phyloP scores from a whole-genome alignment of 2,113 vertebrate genomes.

The Lota lota region DNA sequence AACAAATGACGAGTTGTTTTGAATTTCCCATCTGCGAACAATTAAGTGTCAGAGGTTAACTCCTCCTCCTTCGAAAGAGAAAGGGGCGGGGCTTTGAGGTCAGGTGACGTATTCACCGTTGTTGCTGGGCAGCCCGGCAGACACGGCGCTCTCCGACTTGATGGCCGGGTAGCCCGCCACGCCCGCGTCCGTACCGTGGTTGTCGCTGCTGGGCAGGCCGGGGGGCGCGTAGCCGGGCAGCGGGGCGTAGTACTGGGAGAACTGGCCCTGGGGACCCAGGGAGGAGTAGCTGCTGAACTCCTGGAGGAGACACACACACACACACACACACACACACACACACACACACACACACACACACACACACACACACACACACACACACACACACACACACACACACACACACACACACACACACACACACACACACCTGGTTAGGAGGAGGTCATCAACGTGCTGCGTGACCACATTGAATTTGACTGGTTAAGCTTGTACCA shows the following conservation, averaged over 20 bases:
- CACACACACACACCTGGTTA: not conserved
- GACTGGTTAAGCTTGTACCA: not conserved
- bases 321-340: not conserved
- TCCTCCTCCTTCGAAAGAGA: no score
- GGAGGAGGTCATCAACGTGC: not conserved
- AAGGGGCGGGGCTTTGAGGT: not conserved
- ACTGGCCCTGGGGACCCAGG: constrained; percentile 84
- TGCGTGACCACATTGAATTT: not conserved
- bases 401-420: no score
- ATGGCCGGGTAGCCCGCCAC: constrained; percentile 72
- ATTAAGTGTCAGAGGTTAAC: no score
- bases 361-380: no score
- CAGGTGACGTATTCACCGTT: constrained; percentile 47
- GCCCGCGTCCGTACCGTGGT: constrained; percentile 61
- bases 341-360: not conserved
- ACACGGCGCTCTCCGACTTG: constrained; percentile 73
- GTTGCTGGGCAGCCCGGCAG: constrained; percentile 58
- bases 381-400: no score
- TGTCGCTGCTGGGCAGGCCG: constrained; percentile 69
- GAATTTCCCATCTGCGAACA: no score
- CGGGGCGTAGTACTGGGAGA: constrained; percentile 85
- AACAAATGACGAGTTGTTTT: no score
- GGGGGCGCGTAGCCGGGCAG: constrained; percentile 82
- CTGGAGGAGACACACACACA: constrained; percentile 54
- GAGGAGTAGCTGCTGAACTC: constrained; percentile 90